Evolutionary conservation across 2,888 invertebrate species (phyloP), one percentile per base, ranked within the genome.

Genomic region (Leptinotarsa peninsularis): DNA sequence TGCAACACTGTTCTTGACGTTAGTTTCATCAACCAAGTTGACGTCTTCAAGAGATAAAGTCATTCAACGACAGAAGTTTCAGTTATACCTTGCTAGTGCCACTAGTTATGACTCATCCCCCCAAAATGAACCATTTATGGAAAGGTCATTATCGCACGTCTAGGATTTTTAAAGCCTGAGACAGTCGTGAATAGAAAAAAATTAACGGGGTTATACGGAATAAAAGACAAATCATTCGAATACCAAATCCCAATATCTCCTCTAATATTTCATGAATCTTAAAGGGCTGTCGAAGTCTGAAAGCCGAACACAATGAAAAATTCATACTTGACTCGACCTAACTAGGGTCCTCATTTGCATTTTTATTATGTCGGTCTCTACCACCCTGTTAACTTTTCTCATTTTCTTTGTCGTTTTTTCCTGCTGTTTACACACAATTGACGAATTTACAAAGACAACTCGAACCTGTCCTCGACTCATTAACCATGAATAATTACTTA

Each of bases 301-400:
- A 74, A 74, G 60, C 66, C 71, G 71, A 72, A 63, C 77, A 83
- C 79, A 80, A 83, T 83, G 82, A 82, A 83, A 83, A 83, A 82
- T 82, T 82, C 82, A 83, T 82, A 81, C 82, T 83, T 81, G 82
- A 80, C 81, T 82, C 80, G 80, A 79, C 80, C 82, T 82, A 83
- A 82, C 82, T 81, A 81, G 82, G 82, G 81, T 82, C 81, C 77
- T 79, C 80, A 83, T 83, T 83, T 83, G 82, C 82, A 83, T 83
- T 83, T 83, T 83, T 82, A 83, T 83, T 82, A 79, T 81, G 81
- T 81, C 80, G 80, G 78, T 80, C 76, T 74, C 71, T 71, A 52
- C 68, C 68, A 66, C 78, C 78, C 76, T 78, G 80, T 76, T 81
- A 82, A 83, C 80, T 81, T 82, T 69, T 79, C 81, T 80, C 83